Evolutionary conservation across 2,888 invertebrate species (phyloP), one percentile per base, ranked within the genome.

Genomic region (Muschampia staudingeri): DNA sequence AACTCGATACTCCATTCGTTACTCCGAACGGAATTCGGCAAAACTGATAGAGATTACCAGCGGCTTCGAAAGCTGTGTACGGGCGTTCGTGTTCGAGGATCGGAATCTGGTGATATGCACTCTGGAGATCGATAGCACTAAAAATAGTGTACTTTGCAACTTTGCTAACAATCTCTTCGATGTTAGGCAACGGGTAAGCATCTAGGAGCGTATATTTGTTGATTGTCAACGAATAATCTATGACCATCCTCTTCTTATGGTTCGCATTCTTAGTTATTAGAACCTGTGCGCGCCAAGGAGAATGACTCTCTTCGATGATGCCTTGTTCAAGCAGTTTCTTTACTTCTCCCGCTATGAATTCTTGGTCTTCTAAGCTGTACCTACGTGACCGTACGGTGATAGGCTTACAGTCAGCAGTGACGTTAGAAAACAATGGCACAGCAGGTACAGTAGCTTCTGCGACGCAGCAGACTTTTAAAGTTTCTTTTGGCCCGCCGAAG

Each of bases 201-300:
- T 72, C 72, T 14, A 72, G 16, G 14, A 48, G 25, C 14, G 56
- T 75, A 56, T 37, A 75, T 37, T 19, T 56, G n/a, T 52, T 75
- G 8, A 75, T 75, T 56, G 75, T 52, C 69, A 30, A 56, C 42
- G 72, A 78, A 30, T 72, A 72, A 25, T 72, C 72, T 14, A 72
- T 72, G 4, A 72, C 72, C 14, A 72, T 6, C 8, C 72, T 14
- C 11, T 72, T 72, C 4, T 25, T 42, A 44, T 72, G 72, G 14
- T 25, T 72, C 14, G 25, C 25, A 25, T 25, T 25, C 16, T 44
- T 44, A 14, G 72, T 44, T 12, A 72, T n/a, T 2, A 72, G 16
- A 14, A 72, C 72, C 25, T 72, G 72, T 16, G 72, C 72, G 12
- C 72, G 44, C 72, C 72, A 72, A 12, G 72, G 72, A 12, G 72